Conservation (phyloP, 2,797 vertebrate species). For the Australoheros facetus region DNA sequence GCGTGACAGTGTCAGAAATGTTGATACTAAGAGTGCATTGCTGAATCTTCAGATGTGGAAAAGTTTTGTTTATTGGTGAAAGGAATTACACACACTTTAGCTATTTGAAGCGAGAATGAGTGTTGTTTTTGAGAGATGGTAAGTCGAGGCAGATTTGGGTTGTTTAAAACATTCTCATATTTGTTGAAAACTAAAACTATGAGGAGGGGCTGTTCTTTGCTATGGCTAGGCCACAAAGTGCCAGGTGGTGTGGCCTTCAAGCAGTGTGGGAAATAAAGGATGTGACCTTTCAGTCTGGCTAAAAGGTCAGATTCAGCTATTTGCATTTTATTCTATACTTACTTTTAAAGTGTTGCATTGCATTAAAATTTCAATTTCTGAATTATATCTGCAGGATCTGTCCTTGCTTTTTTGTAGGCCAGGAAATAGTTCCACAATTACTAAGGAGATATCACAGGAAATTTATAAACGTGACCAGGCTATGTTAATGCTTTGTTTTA, state of each 20-base stretch:
- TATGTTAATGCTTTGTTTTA: neutral
- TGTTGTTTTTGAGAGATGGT: constrained; percentile 30
- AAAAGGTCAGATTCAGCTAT: neutral
- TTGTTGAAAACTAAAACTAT: constrained; percentile 15
- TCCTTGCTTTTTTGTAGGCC: neutral
- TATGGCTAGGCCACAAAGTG: neutral
- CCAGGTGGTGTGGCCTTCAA: constrained; percentile 28
- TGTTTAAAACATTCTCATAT: constrained; percentile 1
- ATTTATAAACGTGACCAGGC: neutral
- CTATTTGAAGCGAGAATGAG: constrained; percentile 1
- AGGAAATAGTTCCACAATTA: neutral
- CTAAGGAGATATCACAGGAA: neutral
- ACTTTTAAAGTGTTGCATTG: neutral
- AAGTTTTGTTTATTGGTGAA: neutral
- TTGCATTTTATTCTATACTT: neutral
- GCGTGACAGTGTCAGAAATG: constrained; percentile 24
- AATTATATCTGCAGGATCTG: neutral
- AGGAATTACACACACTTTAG: neutral
- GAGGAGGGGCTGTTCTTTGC: neutral
- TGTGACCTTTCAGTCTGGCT: neutral
- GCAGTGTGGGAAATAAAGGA: neutral
- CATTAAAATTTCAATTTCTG: neutral
- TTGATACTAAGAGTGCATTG: constrained; percentile 1
- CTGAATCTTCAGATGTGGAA: constrained; percentile 37
- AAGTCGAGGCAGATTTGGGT: constrained; percentile 1